Conservation (phyloP, 2,888 invertebrate genomes). For the Siphlonurus alternatus region DNA sequence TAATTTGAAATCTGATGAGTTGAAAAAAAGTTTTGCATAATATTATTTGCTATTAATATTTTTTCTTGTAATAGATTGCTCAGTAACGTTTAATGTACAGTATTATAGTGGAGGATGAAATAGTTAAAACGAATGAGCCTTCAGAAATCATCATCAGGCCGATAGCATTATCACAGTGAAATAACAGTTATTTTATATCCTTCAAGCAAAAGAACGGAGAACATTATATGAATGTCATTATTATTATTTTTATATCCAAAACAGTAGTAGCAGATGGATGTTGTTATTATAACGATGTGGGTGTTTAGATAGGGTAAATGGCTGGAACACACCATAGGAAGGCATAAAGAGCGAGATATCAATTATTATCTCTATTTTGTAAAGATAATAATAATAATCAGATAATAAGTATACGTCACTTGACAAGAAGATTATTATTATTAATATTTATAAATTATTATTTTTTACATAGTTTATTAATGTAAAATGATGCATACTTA, state of each 20-base stretch:
- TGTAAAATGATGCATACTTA: not conserved
- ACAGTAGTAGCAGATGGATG: too few relatives aligned
- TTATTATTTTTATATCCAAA: too few relatives aligned
- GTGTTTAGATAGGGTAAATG: not conserved
- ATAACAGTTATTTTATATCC: not conserved
- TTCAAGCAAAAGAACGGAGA: not conserved
- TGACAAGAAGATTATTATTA: not conserved
- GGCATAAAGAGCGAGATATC: not conserved
- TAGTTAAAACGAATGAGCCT: not conserved
- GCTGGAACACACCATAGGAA: constrained; percentile 1
- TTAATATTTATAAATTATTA: not conserved
- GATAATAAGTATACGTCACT: too few relatives aligned
- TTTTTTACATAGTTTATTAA: not conserved
- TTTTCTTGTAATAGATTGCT: not conserved
- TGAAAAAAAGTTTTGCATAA: not conserved
- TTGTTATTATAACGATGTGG: too few relatives aligned
- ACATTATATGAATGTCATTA: not conserved
- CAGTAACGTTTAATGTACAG: not conserved
- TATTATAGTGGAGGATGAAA: too few relatives aligned
- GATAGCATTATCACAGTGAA: constrained; percentile 2
- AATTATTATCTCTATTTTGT: too few relatives aligned
- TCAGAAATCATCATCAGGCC: not conserved
- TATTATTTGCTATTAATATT: not conserved
- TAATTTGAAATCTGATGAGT: not conserved
- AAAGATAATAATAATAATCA: too few relatives aligned